phyloP scores from a whole-genome alignment of 2,888 invertebrate genomes.

The Cyrtodaria siliqua region DNA sequence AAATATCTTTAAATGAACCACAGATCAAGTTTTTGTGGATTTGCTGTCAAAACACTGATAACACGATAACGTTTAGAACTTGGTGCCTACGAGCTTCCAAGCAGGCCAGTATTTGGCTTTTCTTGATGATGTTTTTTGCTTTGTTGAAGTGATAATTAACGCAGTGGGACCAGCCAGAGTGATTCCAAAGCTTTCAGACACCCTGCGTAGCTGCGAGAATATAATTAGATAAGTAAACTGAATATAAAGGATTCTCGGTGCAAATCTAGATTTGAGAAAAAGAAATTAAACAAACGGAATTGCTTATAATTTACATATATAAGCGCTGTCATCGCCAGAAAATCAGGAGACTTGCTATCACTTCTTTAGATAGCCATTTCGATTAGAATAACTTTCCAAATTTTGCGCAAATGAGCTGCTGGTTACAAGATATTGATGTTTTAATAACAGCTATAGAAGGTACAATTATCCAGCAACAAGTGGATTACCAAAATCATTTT shows the following conservation, averaged over 20 bases:
- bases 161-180: constrained; percentile 46
- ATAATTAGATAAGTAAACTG: constrained; percentile 59
- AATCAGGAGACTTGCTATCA: too few relatives aligned
- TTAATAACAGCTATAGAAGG: too few relatives aligned
- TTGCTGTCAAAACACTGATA: constrained; percentile 55
- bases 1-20: constrained; percentile 55
- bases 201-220: constrained; percentile 33
- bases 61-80: constrained; percentile 29
- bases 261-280: constrained; percentile 2
- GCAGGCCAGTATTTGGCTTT: neutral
- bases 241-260: constrained; percentile 32
- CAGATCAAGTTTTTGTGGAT: constrained; percentile 50
- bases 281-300: too few relatives aligned
- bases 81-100: too few relatives aligned
- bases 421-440: too few relatives aligned
- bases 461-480: too few relatives aligned
- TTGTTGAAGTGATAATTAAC: constrained; percentile 46
- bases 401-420: too few relatives aligned
- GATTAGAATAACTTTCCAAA: too few relatives aligned
- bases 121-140: constrained; percentile 53
- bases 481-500: too few relatives aligned
- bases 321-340: too few relatives aligned
- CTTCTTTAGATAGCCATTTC: too few relatives aligned
- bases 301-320: too few relatives aligned
- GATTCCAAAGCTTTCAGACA: constrained; percentile 4